Base-by-base conservation (phyloP, 2,113 vertebrate genomes). In the Myanophis thanlyinensis region DNA sequence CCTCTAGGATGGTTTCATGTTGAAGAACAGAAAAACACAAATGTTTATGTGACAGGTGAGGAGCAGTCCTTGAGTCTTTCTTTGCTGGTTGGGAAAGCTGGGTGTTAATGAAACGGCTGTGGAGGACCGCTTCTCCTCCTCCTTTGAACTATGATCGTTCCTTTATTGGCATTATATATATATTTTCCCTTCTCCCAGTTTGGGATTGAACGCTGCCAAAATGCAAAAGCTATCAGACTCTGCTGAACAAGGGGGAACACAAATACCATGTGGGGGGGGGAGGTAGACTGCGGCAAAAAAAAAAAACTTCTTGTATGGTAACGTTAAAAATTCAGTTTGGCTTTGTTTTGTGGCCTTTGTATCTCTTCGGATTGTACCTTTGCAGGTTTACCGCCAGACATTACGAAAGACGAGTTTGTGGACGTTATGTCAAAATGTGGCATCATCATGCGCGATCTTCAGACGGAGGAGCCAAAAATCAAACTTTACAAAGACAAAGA, bases 401-500 rank as follows among this genome's bases (percentile, higher is more conserved):
- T 99, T 95, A 99, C 98, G 10, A 96, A 97, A 15, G 98, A 99
- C 25, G 99, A 99, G 96, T 99, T 99, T 98, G 95, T 97, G 5
- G 98, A 99, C 91, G 84, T 99, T 25, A 99, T 99, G 99, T 98
- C 99, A 11, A 99, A 99, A 95, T 99, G 98, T 90, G 99, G 99
- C 44, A 99, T 99, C 92, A 98, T 99, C 90, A 99, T 99, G 99
- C 96, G 98, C 93, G 99, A 99, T 97, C 99, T 98, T 94, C 97
- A 98, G 67, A 98, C 98, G 2, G 99, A 99, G 93, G 98, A 99
- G 92, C 99, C 98, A 96, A 99, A 99, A 96, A 98, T 99, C 92
- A 99, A 99, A 95, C 98, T 99, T 30, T 99, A 99, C 96, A 99
- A 98, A 97, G 99, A 99, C 97, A 97, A 97, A 92, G 97, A 99